Evolutionary conservation across 2,113 vertebrate genomes (phyloP).

Genomic region (Suricata suricatta): DNA sequence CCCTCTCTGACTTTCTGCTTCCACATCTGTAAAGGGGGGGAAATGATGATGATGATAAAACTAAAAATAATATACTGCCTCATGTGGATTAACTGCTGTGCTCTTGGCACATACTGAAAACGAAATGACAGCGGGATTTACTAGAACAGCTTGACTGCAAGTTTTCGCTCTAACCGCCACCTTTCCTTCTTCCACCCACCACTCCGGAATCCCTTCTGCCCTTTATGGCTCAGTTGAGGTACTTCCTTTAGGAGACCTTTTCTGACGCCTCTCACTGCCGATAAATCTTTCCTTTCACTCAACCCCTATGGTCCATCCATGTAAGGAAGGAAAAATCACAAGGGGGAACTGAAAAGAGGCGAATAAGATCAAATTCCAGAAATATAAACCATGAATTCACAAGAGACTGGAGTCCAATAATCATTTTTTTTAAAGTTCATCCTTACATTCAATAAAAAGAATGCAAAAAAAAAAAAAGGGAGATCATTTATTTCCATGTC

Average conservation of each 20-base stretch:
- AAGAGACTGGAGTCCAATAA: neutral
- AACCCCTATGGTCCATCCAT: neutral
- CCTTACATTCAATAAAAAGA: neutral
- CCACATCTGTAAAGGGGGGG: neutral
- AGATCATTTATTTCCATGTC: neutral
- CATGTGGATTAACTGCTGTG: no score
- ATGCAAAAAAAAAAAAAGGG: neutral
- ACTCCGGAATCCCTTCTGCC: no score
- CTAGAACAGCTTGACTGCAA: neutral
- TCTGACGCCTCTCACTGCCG: neutral
- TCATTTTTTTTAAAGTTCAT: neutral
- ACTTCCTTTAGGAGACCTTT: neutral
- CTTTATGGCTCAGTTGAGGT: neutral
- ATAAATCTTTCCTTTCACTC: neutral
- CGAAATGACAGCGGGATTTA: neutral
- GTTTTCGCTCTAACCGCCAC: neutral
- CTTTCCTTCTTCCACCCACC: neutral
- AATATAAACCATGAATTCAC: neutral
- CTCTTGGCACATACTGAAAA: neutral
- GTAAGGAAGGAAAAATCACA: neutral
- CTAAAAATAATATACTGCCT: neutral
- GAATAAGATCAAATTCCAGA: neutral
- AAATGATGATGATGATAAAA: neutral
- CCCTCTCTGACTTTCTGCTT: neutral
- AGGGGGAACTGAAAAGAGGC: neutral